These are phyloP conservation scores for Metridium senile DNA, from an alignment of 92 coral and sea anemone species.

Conservation along the genomic window DNA sequence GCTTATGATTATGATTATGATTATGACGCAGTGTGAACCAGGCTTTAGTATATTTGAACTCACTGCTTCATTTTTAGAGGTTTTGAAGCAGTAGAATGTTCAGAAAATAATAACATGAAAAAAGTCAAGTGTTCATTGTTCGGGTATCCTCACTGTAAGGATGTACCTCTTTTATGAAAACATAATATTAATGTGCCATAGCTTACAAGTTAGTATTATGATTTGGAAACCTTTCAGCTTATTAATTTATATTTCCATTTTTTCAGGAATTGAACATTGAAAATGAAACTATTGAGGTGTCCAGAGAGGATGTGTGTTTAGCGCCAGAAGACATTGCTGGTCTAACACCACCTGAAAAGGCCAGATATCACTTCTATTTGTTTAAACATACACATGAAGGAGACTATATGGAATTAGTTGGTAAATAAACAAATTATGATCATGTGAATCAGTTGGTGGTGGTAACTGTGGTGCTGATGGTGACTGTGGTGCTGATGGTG, in stretches of 20 bases:
- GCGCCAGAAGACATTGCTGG: conserved; percentile 57
- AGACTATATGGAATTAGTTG: conserved; percentile 76
- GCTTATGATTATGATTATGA: no score
- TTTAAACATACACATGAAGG: conserved; percentile 97
- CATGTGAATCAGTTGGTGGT: not conserved
- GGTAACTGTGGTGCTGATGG: not conserved
- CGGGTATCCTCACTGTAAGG: no score
- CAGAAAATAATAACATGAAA: no score
- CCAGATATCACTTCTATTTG: conserved; percentile 83
- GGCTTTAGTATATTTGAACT: no score
- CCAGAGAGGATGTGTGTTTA: conserved; percentile 53
- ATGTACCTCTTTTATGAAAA: no score
- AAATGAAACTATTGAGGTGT: conserved; percentile 74
- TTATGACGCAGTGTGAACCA: no score
- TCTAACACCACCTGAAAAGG: conserved; percentile 69
- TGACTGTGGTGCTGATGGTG: not conserved
- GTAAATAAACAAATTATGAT: conserved; percentile 42
- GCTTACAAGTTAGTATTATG: no score
- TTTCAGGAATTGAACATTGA: conserved; percentile 75
- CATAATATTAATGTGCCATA: no score
- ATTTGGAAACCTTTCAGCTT: no score
- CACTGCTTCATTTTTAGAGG: no score
- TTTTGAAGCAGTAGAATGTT: no score
- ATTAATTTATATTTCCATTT: not conserved
- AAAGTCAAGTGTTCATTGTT: no score